Base-by-base conservation (phyloP, 2,113 vertebrate genomes). In the Lophura nycthemera region DNA sequence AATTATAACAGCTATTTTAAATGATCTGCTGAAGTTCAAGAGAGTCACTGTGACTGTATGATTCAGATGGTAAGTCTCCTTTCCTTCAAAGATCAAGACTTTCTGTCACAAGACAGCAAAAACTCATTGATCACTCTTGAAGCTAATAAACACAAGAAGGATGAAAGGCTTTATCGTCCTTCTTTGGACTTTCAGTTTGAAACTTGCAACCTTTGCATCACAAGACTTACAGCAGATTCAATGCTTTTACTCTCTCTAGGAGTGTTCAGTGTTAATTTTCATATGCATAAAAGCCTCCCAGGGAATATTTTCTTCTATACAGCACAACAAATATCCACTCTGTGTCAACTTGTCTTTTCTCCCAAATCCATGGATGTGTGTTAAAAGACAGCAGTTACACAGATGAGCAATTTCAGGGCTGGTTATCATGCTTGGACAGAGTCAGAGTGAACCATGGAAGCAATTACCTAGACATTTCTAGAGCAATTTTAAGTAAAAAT, bases 331-430 rank as follows among this genome's bases (percentile, higher is more conserved):
- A 73, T 13, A n/a, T 52, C 29, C 63, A 0, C 24, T 32, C 30
- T 0, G 15, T 20, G 24, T 36, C 21, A 60, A 2, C 0, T 79
- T 72, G 67, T 61, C 32, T 34, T 21, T 69, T 71, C 71, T 86
- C 36, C 38, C 32, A 5, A 36, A 47, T 9, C n/a, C 25, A 1
- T 2, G 21, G 24, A 14, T 1, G 0, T 2, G 14, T 2, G 7
- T 75, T 74, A 32, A 50, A 60, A 70, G 38, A 50, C 11, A 34
- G 6, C 52, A 40, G 27, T 59, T 61, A 22, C 11, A 11, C 0
- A 42, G 45, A 65, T 15, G 8, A 52, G 6, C 24, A 42, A 43
- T 6, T 40, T 86, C 60, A 38, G 85, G 86, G 32, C 3, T 34
- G 70, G 8, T 30, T 59, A 60, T 27, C 21, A 1, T 6, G 16